Conservation (phyloP, 2,113 vertebrate genomes). For the Agapornis roseicollis region DNA sequence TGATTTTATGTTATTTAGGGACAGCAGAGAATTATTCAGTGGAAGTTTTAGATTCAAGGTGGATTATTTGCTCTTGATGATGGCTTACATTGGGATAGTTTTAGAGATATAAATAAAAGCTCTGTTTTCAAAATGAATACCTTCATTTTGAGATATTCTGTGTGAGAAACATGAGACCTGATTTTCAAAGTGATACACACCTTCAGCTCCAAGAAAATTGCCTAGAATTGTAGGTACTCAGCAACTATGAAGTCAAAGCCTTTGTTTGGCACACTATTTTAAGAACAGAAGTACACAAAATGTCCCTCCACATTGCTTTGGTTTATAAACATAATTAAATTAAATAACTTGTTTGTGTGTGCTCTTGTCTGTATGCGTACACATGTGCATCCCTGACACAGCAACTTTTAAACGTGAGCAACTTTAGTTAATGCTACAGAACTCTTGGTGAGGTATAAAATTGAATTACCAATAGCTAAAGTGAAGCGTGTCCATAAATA, state of each 20-base stretch:
- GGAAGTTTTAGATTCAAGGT: background rate
- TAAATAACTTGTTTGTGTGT: background rate
- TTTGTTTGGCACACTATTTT: background rate
- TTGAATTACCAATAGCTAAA: background rate
- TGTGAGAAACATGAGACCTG: background rate
- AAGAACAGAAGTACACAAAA: background rate
- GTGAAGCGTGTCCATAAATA: background rate
- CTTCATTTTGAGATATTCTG: background rate
- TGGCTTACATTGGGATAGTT: background rate
- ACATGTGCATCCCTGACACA: background rate
- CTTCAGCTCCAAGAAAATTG: background rate
- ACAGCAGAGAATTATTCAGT: background rate
- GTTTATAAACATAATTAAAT: background rate
- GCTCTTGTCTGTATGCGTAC: background rate
- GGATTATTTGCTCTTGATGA: background rate
- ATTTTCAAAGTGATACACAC: background rate
- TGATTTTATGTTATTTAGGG: background rate
- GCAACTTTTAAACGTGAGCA: background rate
- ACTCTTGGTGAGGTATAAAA: slow-evolving; percentile 19
- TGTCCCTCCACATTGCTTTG: background rate
- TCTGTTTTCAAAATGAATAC: background rate
- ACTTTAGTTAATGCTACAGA: background rate
- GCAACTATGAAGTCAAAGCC: background rate
- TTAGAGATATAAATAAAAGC: background rate
- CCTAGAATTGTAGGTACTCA: background rate